These are phyloP conservation scores for Oxygymnocypris stewartii DNA, from an alignment of 2,113 vertebrate species.

Conservation along the genomic window DNA sequence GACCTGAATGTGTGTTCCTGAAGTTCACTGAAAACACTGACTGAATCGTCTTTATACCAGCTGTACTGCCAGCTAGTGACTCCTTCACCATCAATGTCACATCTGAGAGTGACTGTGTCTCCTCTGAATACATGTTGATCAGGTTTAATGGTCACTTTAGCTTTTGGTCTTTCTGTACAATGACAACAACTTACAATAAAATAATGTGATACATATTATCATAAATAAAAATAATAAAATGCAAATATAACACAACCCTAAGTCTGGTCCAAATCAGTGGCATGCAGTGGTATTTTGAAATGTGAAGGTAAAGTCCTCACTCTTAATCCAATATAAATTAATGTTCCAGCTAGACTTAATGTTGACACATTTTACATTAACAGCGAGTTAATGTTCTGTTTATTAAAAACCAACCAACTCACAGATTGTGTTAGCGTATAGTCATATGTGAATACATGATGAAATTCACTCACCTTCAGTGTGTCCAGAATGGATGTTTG, in stretches of 20 bases:
- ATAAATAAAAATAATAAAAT: too few relatives aligned
- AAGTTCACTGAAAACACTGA: not conserved
- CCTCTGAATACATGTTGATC: conserved; percentile 5
- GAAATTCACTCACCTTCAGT: conserved; percentile 12
- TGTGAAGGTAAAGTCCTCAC: too few relatives aligned
- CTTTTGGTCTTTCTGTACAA: not conserved
- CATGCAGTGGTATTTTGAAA: too few relatives aligned
- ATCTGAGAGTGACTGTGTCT: conserved; percentile 31
- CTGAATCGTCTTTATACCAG: conserved; percentile 28
- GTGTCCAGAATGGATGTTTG: not conserved
- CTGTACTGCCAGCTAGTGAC: not conserved
- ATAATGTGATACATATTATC: too few relatives aligned
- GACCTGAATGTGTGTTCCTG: not conserved
- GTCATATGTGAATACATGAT: not conserved
- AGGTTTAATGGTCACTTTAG: not conserved
- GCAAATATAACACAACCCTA: too few relatives aligned
- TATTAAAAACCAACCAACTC: too few relatives aligned
- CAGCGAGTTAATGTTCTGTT: too few relatives aligned
- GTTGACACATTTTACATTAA: too few relatives aligned
- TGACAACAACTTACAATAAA: not conserved
- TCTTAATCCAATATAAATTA: too few relatives aligned
- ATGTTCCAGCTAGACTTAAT: too few relatives aligned
- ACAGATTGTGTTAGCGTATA: too few relatives aligned
- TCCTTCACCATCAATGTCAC: conserved; percentile 1
- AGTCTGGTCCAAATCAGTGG: too few relatives aligned